Base-by-base conservation (phyloP, 2,113 vertebrate species). In the Mesocricetus auratus region DNA sequence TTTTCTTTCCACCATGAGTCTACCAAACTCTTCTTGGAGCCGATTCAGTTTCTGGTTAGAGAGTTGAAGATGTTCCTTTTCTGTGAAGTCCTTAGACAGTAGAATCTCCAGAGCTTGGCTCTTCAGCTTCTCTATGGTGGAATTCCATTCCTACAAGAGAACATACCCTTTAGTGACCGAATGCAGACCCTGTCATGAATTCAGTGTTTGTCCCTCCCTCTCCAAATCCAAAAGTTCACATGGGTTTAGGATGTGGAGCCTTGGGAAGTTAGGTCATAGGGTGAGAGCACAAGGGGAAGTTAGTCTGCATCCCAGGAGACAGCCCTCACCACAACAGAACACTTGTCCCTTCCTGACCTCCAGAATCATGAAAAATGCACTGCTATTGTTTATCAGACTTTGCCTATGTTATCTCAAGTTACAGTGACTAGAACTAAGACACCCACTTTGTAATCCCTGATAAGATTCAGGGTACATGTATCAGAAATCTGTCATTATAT, bases 121-220 rank as follows among this genome's bases (percentile, higher is more conserved):
- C 95, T 98, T 98, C 81, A 99, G 86, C 60, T 95, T 97, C 58
- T 99, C 98, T 17, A 98, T 91, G 56, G 95, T 39, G 1, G 92
- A 97, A 91, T 96, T 98, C 99, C 99, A 99, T 86, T 99, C 98
- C 99, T 99, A 95, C 22, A 69, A 97, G 93, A 94, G 83, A 98
- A 69, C 90, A 71, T 0, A 33, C 42, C 7, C 22, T 91, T 98
- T 75, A 95, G 58, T 78, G 39, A 58, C 24, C 74, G 26, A 0
- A 45, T 16, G 15, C 2, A 69, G 42, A 11, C 4, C 7, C 5
- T 16, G 47, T 11, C 58, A 50, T 13, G 56, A 81, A 33, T 7
- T 12, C 4, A 29, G 42, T 45, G 42, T 39, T 8, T 62, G 26
- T 47, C 5, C 6, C 12, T 22, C 36, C 53, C 1, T 45, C 56